Evolutionary conservation across 53 echinoderm and acorn worm species (phyloP), one percentile per base, ranked within the genome.

Genomic region (Paracentrotus lividus): DNA sequence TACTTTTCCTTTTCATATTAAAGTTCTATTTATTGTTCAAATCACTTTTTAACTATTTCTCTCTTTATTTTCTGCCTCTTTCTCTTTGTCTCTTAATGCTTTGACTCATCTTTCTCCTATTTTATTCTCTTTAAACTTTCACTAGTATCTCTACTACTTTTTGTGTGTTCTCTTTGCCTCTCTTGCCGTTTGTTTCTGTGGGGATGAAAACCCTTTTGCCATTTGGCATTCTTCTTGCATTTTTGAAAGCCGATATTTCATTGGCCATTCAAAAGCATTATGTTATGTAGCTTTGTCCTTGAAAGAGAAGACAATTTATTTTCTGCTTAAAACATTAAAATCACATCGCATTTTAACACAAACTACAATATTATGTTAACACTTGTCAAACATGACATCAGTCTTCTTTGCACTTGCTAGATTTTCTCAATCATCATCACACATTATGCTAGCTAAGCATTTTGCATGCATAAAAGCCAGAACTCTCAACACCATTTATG

Each of bases 241-340:
- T 81, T 81, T 81, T 81, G 81, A 81, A 81, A 81, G 81, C 81
- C 81, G 27, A 81, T 81, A 44, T 24, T 5, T n/a, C 6, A 45
- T 81, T 81, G 81, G 81, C 81, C 81, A 81, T 81, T 81, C 81
- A 81, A 47, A 81, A 81, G 81, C 81, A 47, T 81, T 47, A 81
- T 81, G 81, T 81, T 47, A 81, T 81, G 81, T 45, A 81, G 81
- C 81, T 81, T 47, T 86, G 86, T 54, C 56, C 86, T 56, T 55
- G 86, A 86, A 86, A 86, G 56, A 86, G 86, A 56, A 86, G 86
- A 53, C 54, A 86, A 36, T 53, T 54, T 86, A 55, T 86, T 56
- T 86, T 86, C 42, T 52, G 54, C 53, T 45, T 86, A 8, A 85
- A 26, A 85, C 8, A 29, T 47, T 26, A 27, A 26, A 34, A 6